Evolutionary conservation across 2,113 vertebrate genomes (phyloP), one percentile per base, ranked within the genome.

Genomic region (Zosterops pallidus): DNA sequence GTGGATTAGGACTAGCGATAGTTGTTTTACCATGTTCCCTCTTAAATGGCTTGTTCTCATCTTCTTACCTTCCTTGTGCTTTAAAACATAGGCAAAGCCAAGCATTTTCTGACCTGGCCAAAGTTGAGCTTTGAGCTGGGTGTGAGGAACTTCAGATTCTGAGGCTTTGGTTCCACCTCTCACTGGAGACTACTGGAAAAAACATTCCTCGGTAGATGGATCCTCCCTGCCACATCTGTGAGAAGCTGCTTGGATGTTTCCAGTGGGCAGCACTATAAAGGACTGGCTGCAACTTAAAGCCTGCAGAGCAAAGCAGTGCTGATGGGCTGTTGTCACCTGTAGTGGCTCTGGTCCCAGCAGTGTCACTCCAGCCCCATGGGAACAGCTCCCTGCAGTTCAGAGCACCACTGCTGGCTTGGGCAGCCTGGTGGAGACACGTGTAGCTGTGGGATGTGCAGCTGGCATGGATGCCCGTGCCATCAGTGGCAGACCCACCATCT

Each of bases 221-320:
- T 41, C 47, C 28, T 91, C 14, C 26, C 11, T 71, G 28, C 41
- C 41, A 14, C 13, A 18, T 46, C n/a, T 8, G 0, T 2, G 5
- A 55, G 41, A 55, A 72, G 24, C 10, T 68, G 46, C 31, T 62
- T 37, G 42, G 23, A 2, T 79, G 14, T 87, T 91, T 79, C 9
- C 11, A 14, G 19, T 0, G 9, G 15, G 53, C 37, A 18, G 19
- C 2, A 0, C 49, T 60, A 23, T 1, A 1, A 1, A 31, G 28
- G 69, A 37, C 22, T 11, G 11, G 26, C 26, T 69, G 50, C 19
- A 7, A 0, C 17, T 11, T 46, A n/a, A 74, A 83, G 31, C n/a
- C 50, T 46, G 37, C 22, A 31, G 57, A 47, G 41, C 1, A 2
- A 1, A 16, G 7, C 21, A 2, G 49, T 0, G 2, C 52, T 83